Conservation (phyloP, 2,888 invertebrate genomes). For the Scelioninae gen. 1 region DNA sequence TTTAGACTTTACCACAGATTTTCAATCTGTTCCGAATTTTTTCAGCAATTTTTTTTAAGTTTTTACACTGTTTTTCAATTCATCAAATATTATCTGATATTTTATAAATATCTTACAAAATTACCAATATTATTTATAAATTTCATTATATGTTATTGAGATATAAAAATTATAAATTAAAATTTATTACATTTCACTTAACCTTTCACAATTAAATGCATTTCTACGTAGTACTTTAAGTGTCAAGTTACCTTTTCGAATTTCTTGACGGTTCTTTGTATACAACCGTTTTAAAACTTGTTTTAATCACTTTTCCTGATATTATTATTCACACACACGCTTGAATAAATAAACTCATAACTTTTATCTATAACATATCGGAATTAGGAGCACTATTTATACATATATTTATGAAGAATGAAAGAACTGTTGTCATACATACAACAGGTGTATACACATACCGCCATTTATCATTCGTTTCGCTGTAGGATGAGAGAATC, state of each 20-base stretch:
- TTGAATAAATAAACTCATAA: neutral
- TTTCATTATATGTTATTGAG: too few relatives aligned
- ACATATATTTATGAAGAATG: constrained; percentile 22
- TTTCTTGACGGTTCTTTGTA: neutral
- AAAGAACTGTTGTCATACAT: constrained; percentile 38
- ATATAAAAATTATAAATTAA: neutral
- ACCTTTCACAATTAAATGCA: neutral
- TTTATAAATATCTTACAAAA: too few relatives aligned
- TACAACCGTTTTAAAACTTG: neutral
- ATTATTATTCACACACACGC: constrained; percentile 1
- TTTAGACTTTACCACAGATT: too few relatives aligned
- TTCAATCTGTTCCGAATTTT: too few relatives aligned
- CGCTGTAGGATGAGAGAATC: constrained; percentile 36
- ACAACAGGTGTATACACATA: constrained; percentile 35
- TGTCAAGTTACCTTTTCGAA: constrained; percentile 15
- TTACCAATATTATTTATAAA: too few relatives aligned
- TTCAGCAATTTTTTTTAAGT: too few relatives aligned
- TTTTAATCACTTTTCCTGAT: neutral
- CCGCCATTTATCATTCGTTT: constrained; percentile 57
- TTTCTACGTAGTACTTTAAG: neutral
- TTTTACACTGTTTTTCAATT: too few relatives aligned
- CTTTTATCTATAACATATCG: neutral
- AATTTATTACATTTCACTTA: neutral
- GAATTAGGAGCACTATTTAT: constrained; percentile 14
- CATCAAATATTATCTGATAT: too few relatives aligned